These are phyloP conservation scores for Heteromormyrus szaboi DNA, from an alignment of 2,797 vertebrate species.

Conservation along the genomic window DNA sequence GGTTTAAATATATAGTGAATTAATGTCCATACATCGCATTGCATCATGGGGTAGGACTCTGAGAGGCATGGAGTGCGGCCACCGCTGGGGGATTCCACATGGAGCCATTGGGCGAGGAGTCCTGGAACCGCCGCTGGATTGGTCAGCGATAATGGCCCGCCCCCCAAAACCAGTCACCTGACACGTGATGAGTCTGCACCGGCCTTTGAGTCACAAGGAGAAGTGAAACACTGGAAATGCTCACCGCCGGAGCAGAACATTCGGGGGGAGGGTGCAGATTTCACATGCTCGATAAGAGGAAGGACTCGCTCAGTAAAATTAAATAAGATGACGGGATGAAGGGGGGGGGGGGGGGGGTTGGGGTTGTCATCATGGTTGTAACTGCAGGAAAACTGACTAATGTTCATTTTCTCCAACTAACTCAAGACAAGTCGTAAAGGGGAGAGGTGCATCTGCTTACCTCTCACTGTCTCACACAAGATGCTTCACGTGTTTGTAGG, in stretches of 20 bases:
- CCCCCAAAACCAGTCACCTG: not conserved
- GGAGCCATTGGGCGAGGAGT: not conserved
- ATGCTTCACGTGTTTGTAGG: not conserved
- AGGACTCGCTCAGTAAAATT: slow-evolving; percentile 21
- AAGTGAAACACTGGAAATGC: slow-evolving; percentile 21
- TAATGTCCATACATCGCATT: slow-evolving; percentile 29
- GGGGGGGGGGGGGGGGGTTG: not conserved
- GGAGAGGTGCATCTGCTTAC: not conserved
- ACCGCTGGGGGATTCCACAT: slow-evolving; percentile 15
- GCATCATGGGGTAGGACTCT: slow-evolving; percentile 33
- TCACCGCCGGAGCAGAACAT: not conserved
- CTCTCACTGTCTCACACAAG: not conserved
- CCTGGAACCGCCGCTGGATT: not conserved
- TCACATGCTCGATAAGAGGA: slow-evolving; percentile 10
- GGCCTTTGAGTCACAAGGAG: not conserved
- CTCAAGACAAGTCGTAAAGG: not conserved
- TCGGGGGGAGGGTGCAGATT: slow-evolving; percentile 4
- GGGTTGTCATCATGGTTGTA: not conserved
- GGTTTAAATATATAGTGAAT: slow-evolving; percentile 17
- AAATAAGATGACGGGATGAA: not conserved
- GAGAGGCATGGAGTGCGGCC: slow-evolving; percentile 28
- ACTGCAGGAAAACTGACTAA: slow-evolving; percentile 15
- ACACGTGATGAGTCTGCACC: slow-evolving; percentile 20
- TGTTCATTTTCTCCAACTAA: slow-evolving; percentile 32
- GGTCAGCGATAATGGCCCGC: not conserved